A percentile compares a stretch with the other conserved stretches of the same genome.
These are phyloP conservation scores for Bambusicola thoracicus DNA, from an alignment of 2,113 vertebrate species.

Conservation along the genomic window DNA sequence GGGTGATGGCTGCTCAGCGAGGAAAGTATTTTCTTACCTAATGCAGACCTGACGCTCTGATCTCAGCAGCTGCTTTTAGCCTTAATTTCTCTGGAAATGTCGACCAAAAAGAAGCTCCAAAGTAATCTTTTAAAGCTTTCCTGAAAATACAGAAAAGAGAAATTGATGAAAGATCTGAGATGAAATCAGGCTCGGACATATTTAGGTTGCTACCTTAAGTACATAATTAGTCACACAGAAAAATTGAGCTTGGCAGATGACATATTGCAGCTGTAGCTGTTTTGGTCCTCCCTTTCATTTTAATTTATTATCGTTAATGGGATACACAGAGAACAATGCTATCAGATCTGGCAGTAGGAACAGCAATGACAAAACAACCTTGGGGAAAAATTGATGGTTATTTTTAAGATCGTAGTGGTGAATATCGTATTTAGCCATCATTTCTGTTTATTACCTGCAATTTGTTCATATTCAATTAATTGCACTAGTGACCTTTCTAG, in stretches of 20 bases:
- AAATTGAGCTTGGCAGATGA: not conserved
- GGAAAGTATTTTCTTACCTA: not conserved
- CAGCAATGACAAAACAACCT: not conserved
- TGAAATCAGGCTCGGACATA: not conserved
- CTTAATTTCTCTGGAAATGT: not conserved
- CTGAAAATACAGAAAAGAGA: not conserved
- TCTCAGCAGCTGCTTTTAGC: not conserved
- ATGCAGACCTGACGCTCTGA: rapidly evolving
- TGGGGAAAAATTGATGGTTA: not conserved
- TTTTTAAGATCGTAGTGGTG: not conserved
- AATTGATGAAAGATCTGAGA: not conserved
- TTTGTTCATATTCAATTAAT: not conserved
- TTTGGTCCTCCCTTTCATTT: not conserved
- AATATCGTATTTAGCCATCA: not conserved
- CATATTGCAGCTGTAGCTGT: not conserved
- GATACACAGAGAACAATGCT: not conserved
- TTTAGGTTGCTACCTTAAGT: not conserved
- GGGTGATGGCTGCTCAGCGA: rapidly evolving
- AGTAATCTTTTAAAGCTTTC: not conserved
- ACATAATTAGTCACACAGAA: not conserved
- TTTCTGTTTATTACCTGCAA: not conserved
- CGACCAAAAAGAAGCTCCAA: not conserved
- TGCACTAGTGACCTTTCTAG: not conserved
- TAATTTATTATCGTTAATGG: not conserved
- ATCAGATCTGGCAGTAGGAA: not conserved